Conservation (phyloP, 2,888 invertebrate species). For the Habrosyne pyritoides region DNA sequence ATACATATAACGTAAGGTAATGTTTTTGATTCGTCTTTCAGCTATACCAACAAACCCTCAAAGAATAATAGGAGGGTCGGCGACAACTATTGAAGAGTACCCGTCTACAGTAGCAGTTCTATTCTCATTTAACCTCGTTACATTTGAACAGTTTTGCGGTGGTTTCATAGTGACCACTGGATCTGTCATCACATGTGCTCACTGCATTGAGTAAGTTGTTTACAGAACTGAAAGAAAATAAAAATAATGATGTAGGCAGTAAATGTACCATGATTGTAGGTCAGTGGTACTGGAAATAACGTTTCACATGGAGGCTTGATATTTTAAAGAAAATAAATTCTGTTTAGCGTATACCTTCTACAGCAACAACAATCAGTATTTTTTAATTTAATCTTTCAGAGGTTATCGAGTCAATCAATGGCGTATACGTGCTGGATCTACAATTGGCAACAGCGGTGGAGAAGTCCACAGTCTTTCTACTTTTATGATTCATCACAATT, state of each 20-base stretch:
- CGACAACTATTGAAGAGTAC: conserved; percentile 38
- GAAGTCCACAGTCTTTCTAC: conserved; percentile 20
- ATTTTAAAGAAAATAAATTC: no score
- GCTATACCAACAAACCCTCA: conserved; percentile 29
- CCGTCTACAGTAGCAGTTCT: conserved; percentile 38
- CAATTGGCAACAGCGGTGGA: conserved; percentile 41
- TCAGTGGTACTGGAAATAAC: background rate
- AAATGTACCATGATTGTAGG: no score
- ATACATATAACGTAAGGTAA: background rate
- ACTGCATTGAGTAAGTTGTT: conserved; percentile 39
- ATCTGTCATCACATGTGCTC: conserved; percentile 42
- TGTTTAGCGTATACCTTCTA: no score
- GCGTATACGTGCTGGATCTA: conserved; percentile 45
- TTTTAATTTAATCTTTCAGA: conserved; percentile 23
- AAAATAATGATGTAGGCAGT: no score
- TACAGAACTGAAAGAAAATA: background rate
- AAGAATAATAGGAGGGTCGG: conserved; percentile 47
- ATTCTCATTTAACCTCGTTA: conserved; percentile 25
- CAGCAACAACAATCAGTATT: background rate
- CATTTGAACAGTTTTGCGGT: conserved; percentile 38
- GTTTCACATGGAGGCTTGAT: no score
- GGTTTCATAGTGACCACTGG: conserved; percentile 42
- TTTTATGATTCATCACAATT: conserved; percentile 36
- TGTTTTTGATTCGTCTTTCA: conserved; percentile 16
- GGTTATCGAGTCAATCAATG: conserved; percentile 34